Evolutionary conservation across 1,140 invertebrate species (phyloP), one percentile per base, ranked within the genome.

Genomic region (Drosophila virilis): DNA sequence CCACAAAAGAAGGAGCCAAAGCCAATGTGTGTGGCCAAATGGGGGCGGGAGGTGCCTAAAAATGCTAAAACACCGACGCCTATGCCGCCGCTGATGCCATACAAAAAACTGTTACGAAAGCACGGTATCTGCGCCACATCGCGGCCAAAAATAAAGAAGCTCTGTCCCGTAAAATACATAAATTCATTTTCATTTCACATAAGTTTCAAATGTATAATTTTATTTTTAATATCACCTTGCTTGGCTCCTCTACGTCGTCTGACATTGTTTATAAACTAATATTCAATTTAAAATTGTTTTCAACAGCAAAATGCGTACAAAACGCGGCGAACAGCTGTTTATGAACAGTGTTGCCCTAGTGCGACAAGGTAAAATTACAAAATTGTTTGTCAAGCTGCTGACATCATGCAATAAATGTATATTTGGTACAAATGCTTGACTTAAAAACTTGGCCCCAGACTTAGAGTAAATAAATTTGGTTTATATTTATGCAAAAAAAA

Each of bases 111-210:
- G 61, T 93, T 93, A 73, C 94, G 93, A 92, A 95, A 95, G 85
- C 95, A 95, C 12, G 95, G 95, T 40, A 95, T 94, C 85, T 94
- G 92, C 15, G 92, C 79, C 7, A 95, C 78, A 81, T 95, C 93
- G 64, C 93, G 92, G 1, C 94, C 94, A 82, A 95, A 94, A 52
- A 95, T 65, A 15, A 59, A 52, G 13, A 92, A 77, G 64, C 91
- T 92, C 68, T 85, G 28, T 1, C 38, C 9, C 13, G 15, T 6
- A 22, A n/a, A 13, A n/a, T 13, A n/a, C 42, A 6, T n/a, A 28
- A 8, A 8, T 13, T 52, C n/a, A 8, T 45, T 12, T 15, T 37
- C 10, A 61, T 28, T 28, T 28, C 7, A 37, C 0, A 37, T 33
- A 10, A 3, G 5, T 10, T 10, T 17, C 6, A 10, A 9, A 6